Evolutionary conservation across 2,888 invertebrate species (phyloP), one percentile per base, ranked within the genome.

Genomic region (Agrilus cyanescens): DNA sequence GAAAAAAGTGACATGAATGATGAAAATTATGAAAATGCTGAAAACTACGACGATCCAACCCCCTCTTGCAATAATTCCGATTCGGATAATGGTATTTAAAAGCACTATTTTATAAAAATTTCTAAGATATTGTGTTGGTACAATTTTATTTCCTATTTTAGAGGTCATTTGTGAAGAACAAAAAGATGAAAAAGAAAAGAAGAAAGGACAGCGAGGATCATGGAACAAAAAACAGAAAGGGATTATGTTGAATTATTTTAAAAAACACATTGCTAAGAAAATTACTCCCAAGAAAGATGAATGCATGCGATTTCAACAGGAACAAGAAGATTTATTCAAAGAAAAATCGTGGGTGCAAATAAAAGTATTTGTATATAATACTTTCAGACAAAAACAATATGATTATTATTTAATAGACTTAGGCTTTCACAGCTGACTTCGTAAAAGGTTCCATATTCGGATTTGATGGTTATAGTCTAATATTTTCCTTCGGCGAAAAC

Each of bases 341-440:
- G 38, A 38, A 8, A 46, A 46, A 35, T 34, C 32, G 14, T 46
- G 46, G 46, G 41, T 46, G 12, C 46, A 46, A 43, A 43, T 46
- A 18, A 46, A 46, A 40, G 43, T 43, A 29, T 46, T 43, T 32
- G 29, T 46, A 16, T 46, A 46, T 20, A 46, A 43, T 37, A 38
- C 38, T 31, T 38, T 38, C 16, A 12, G 31, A 20, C 30, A 13
- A 38, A 14, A 38, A 20, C 30, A 31, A 38, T 38, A 37, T 4
- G 20, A n/a, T 29, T 25, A 12, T 25, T 37, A 29, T 37, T 37
- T 37, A 25, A 25, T 37, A n/a, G n/a, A n/a, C n/a, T n/a, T n/a
- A n/a, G n/a, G n/a, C n/a, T n/a, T n/a, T n/a, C n/a, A n/a, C n/a
- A n/a, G n/a, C n/a, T n/a, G n/a, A n/a, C n/a, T n/a, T n/a, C n/a